A percentile compares a stretch with the other conserved stretches of the same genome.
These are phyloP conservation scores for Apamea epomidion DNA, from an alignment of 2,888 invertebrate species.

Conservation along the genomic window DNA sequence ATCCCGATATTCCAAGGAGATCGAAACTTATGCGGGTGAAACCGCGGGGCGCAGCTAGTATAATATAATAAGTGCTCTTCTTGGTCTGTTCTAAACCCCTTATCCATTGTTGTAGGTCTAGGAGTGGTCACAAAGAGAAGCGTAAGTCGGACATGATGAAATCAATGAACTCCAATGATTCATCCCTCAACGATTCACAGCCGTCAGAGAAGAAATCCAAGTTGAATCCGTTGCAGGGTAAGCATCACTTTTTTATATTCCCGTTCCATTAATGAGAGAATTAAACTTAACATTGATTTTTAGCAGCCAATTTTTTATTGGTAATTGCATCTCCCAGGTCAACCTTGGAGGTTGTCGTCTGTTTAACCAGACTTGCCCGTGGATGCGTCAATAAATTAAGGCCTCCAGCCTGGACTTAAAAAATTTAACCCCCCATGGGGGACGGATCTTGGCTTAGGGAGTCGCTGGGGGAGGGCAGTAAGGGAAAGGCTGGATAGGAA, in stretches of 20 bases:
- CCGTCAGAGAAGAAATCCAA: slow-evolving; percentile 87
- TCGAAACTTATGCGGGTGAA: no score
- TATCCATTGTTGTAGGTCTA: slow-evolving; percentile 86
- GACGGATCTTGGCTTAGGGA: background rate
- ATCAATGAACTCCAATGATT: slow-evolving; percentile 82
- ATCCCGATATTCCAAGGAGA: no score
- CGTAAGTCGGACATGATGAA: slow-evolving; percentile 86
- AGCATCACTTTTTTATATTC: slow-evolving; percentile 23
- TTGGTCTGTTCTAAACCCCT: background rate
- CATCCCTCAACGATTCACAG: slow-evolving; percentile 82
- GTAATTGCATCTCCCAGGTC: background rate
- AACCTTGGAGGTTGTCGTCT: background rate
- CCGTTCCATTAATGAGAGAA: background rate
- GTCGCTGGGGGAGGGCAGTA: background rate
- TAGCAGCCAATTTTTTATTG: slow-evolving; percentile 1
- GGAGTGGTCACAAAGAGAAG: slow-evolving; percentile 92
- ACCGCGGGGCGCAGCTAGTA: no score
- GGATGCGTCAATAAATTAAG: background rate
- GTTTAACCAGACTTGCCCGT: background rate
- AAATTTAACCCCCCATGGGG: no score
- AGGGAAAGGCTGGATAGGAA: background rate
- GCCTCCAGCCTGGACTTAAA: background rate
- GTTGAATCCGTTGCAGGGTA: slow-evolving; percentile 88
- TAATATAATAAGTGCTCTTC: background rate
- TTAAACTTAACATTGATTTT: slow-evolving; percentile 15